These are phyloP conservation scores for Muscina levida DNA, from an alignment of 2,888 invertebrate species.

Conservation along the genomic window DNA sequence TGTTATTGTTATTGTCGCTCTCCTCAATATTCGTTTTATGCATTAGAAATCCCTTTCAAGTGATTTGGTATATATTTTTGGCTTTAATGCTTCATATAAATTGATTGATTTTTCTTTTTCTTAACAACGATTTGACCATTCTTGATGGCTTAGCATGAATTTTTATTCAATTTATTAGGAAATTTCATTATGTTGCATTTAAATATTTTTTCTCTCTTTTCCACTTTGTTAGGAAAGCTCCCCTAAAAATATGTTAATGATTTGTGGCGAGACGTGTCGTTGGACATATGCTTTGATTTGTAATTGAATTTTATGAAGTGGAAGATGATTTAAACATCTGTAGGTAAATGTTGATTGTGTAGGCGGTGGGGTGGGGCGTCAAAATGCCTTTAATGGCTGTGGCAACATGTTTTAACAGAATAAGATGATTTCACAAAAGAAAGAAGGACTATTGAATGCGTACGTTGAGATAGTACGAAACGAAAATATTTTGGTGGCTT, in stretches of 20 bases:
- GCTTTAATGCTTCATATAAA: constrained; percentile 58
- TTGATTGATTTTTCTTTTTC: constrained; percentile 63
- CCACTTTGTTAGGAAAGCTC: constrained; percentile 6
- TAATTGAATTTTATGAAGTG: too few species aligned
- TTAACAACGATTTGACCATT: not conserved
- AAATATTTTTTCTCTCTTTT: too few species aligned
- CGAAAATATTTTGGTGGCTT: too few species aligned
- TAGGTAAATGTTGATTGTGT: too few species aligned
- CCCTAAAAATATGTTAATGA: not conserved
- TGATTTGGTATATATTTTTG: constrained; percentile 30
- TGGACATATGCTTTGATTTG: not conserved
- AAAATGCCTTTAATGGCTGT: too few species aligned
- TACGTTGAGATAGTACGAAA: too few species aligned
- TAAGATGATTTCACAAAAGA: too few species aligned
- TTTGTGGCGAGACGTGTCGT: not conserved
- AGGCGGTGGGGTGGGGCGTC: too few species aligned
- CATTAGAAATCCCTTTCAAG: constrained; percentile 52
- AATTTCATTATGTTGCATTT: constrained; percentile 33
- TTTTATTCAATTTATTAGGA: constrained; percentile 26
- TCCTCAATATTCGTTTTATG: constrained; percentile 9
- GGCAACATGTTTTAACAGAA: too few species aligned
- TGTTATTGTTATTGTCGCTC: not conserved
- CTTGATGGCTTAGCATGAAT: constrained; percentile 14
- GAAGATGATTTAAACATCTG: too few species aligned
- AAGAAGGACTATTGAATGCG: too few species aligned